Conservation (phyloP, 2,888 invertebrate species). For the Calliopum simillimum region DNA sequence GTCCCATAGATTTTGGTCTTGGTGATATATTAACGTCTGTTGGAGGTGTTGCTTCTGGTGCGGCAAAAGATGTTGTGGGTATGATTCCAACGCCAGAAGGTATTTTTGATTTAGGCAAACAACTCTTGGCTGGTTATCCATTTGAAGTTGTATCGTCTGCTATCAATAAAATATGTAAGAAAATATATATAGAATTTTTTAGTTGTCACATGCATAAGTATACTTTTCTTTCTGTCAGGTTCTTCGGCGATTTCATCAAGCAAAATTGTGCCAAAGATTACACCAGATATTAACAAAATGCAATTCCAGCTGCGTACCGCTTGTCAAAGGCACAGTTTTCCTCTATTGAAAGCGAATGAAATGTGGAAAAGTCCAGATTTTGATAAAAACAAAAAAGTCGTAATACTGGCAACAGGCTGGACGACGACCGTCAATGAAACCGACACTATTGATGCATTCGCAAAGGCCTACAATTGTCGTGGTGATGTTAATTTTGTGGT, state of each 20-base stretch:
- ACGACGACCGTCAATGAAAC: slow-evolving; percentile 60
- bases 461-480: slow-evolving; percentile 62
- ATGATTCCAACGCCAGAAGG: slow-evolving; percentile 55
- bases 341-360: slow-evolving; percentile 54
- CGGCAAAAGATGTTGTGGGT: slow-evolving; percentile 49
- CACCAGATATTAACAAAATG: slow-evolving; percentile 60
- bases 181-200: not conserved
- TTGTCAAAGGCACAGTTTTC: slow-evolving; percentile 55
- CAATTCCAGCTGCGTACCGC: slow-evolving; percentile 60
- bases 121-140: slow-evolving; percentile 63
- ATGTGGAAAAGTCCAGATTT: slow-evolving; percentile 62
- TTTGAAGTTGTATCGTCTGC: slow-evolving; percentile 59
- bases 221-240: slow-evolving; percentile 48
- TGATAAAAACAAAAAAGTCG: slow-evolving; percentile 57
- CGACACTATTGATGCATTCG: slow-evolving; percentile 55
- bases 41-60: slow-evolving; percentile 48
- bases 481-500: slow-evolving; percentile 65
- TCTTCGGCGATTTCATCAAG: slow-evolving; percentile 58
- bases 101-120: slow-evolving; percentile 59
- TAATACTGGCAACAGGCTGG: slow-evolving; percentile 66
- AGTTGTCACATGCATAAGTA: not conserved
- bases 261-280: slow-evolving; percentile 53
- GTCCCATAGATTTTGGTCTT: slow-evolving; percentile 47
- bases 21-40: slow-evolving; percentile 51
- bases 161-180: slow-evolving; percentile 61